Evolutionary conservation across 2,797 vertebrate genomes (phyloP).

Genomic region (Lepus townsendii): DNA sequence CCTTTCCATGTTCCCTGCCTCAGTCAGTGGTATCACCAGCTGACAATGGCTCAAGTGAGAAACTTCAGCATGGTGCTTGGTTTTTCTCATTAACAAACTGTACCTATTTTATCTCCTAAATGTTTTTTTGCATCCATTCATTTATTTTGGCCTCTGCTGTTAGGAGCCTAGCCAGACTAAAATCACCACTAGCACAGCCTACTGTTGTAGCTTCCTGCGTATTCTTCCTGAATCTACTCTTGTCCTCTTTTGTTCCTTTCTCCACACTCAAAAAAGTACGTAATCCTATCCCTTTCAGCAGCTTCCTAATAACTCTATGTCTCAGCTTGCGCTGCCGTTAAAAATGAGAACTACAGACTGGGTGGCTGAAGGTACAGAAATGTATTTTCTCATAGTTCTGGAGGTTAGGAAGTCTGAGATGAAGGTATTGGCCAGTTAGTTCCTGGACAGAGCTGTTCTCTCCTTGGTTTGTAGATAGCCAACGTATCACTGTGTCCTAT

Average conservation of each 20-base stretch:
- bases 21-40: neutral
- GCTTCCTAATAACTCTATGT: neutral
- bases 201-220: neutral
- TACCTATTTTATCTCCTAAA: neutral
- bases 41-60: conserved; percentile 39
- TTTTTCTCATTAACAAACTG: neutral
- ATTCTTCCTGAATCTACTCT: neutral
- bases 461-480: neutral
- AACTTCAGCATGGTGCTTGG: neutral
- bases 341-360: neutral
- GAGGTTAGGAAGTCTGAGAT: neutral
- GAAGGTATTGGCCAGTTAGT: neutral
- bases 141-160: neutral
- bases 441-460: neutral
- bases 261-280: neutral
- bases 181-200: neutral
- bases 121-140: neutral
- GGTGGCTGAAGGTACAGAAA: neutral
- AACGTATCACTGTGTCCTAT: neutral
- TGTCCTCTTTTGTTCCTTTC: neutral
- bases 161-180: neutral
- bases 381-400: neutral
- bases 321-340: neutral
- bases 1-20: neutral
- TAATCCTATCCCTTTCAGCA: neutral